Base-by-base conservation (phyloP, 2,888 invertebrate genomes). In the Oxystoma pomonae region DNA sequence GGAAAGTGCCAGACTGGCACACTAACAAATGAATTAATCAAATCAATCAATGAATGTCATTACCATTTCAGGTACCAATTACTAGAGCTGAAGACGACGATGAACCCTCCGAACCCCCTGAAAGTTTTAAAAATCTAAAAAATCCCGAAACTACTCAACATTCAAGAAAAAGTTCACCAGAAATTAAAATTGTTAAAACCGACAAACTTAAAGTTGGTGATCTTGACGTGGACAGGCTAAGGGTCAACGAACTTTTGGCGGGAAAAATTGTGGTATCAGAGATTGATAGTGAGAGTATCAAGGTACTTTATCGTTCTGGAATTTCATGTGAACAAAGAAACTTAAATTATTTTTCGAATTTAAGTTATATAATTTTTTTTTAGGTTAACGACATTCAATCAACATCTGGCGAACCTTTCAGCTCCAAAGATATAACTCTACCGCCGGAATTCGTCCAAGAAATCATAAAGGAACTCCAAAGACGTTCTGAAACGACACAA, bases 251-350 rank as follows among this genome's bases (percentile, higher is more conserved):
- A 72, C 79, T 93, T 53, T 88, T 91, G 76, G 92, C 93, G 0
- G 88, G 87, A 61, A 91, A 90, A 76, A 90, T 93, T 66, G 83
- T 89, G 58, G 92, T 92, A 0, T 91, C 92, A 0, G 91, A 92
- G 77, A 86, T 93, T 65, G 92, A 67, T 55, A 21, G 64, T 16
- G 53, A 92, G 73, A 90, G 91, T 3, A 84, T 86, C 70, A 86
- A 88, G 49, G 83, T 93, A n/a, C n/a, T n/a, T n/a, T n/a, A n/a
- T n/a, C n/a, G n/a, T n/a, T n/a, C n/a, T n/a, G n/a, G n/a, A n/a
- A n/a, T n/a, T n/a, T n/a, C n/a, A n/a, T n/a, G n/a, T n/a, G n/a
- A n/a, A n/a, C n/a, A n/a, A n/a, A n/a, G n/a, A n/a, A n/a, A n/a
- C n/a, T n/a, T n/a, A n/a, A n/a, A n/a, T n/a, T n/a, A n/a, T n/a